A percentile compares a stretch with the other conserved stretches of the same genome.
Conservation (phyloP, 1,140 invertebrate species). For the Mercenaria mercenaria region DNA sequence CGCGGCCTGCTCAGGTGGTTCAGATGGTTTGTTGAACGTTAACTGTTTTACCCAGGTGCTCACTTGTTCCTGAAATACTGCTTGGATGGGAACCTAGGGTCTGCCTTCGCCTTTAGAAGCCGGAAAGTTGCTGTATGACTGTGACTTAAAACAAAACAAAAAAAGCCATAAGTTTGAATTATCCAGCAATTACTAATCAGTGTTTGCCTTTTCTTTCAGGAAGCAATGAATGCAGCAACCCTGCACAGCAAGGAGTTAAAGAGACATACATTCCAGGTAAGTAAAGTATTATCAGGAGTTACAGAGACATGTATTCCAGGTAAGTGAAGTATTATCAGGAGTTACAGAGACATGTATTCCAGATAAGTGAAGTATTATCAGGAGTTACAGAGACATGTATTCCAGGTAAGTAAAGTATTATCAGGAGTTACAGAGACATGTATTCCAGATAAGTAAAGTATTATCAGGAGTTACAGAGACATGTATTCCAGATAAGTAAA, state of each 20-base stretch:
- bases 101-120: too few relatives aligned
- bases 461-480: neutral
- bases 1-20: too few relatives aligned
- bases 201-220: too few relatives aligned
- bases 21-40: too few relatives aligned
- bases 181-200: too few relatives aligned
- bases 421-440: neutral
- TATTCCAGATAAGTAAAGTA: neutral
- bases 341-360: conserved; percentile 88
- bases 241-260: conserved; percentile 88
- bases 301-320: conserved; percentile 88
- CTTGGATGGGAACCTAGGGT: too few relatives aligned
- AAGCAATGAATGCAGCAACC: conserved; percentile 91
- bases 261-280: conserved; percentile 88
- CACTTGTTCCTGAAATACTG: too few relatives aligned
- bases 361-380: conserved; percentile 85
- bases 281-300: conserved; percentile 85
- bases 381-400: conserved; percentile 88
- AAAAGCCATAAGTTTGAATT: too few relatives aligned
- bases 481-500: neutral
- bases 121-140: too few relatives aligned
- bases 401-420: conserved; percentile 81
- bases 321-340: conserved; percentile 85
- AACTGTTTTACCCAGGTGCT: too few relatives aligned
- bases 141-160: too few relatives aligned